Evolutionary conservation across 1,140 invertebrate genomes (phyloP).

Genomic region (Drosophila jambulina): DNA sequence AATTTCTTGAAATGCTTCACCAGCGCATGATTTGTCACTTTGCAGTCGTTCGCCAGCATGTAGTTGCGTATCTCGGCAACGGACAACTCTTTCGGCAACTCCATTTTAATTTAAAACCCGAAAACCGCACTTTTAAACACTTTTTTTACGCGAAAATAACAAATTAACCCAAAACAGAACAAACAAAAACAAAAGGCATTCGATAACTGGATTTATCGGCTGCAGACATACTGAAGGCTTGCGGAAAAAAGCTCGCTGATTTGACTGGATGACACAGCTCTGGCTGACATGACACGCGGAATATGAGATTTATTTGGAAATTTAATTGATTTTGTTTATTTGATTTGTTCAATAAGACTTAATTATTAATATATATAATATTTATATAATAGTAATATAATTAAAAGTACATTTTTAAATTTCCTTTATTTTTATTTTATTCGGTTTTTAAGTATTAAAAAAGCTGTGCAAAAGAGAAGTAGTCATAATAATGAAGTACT

Average conservation of each 20-base stretch:
- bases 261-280: slow-evolving; percentile 19
- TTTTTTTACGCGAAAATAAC: slow-evolving; percentile 52
- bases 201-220: slow-evolving; percentile 8
- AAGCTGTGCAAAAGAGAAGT: background rate
- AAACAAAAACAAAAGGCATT: slow-evolving; percentile 71
- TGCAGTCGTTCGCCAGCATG: slow-evolving; percentile 92
- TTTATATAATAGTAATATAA: background rate
- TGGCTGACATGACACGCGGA: background rate
- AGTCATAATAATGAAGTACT: background rate
- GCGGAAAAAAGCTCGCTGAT: slow-evolving; percentile 69
- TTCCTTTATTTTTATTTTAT: background rate
- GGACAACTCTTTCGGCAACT: slow-evolving; percentile 90
- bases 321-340: background rate
- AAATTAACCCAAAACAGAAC: slow-evolving; percentile 30
- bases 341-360: background rate
- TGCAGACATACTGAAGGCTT: slow-evolving; percentile 4
- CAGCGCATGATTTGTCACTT: slow-evolving; percentile 94
- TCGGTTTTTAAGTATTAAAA: no score
- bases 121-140: slow-evolving; percentile 38
- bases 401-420: background rate
- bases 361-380: background rate
- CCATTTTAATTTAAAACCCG: slow-evolving; percentile 86
- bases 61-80: slow-evolving; percentile 93
- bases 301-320: background rate
- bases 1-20: slow-evolving; percentile 95